A percentile compares a stretch with the other conserved stretches of the same genome.
phyloP scores from a whole-genome alignment of 2,888 invertebrate species.

The Caenorhabditis macrosperma region DNA sequence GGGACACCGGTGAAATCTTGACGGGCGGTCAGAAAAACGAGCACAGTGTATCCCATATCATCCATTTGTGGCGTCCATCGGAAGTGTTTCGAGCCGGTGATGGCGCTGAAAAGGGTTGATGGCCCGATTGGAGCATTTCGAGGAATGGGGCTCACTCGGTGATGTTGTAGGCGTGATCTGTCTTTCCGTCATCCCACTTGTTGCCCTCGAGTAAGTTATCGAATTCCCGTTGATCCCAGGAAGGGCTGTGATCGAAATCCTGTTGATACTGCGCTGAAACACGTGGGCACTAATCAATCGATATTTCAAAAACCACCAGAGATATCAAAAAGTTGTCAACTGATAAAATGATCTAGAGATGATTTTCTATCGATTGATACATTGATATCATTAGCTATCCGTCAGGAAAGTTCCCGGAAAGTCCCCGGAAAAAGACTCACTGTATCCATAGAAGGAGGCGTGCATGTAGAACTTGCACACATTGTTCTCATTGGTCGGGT shows the following conservation, averaged over 20 bases:
- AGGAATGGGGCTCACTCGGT: constrained; percentile 24
- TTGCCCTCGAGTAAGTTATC: constrained; percentile 39
- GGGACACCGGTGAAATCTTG: constrained; percentile 43
- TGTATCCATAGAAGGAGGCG: constrained; percentile 43
- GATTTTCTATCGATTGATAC: not conserved
- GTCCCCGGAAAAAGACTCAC: not conserved
- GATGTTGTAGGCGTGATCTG: constrained; percentile 39
- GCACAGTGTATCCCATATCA: constrained; percentile 39
- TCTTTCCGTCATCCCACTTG: constrained; percentile 41
- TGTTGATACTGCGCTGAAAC: constrained; percentile 41
- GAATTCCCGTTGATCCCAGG: constrained; percentile 30
- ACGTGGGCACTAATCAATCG: too few relatives aligned
- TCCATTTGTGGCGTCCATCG: constrained; percentile 31
- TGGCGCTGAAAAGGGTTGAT: constrained; percentile 41
- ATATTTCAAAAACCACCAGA: too few relatives aligned
- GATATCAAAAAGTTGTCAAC: too few relatives aligned
- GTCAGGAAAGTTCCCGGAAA: not conserved
- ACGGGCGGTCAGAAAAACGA: constrained; percentile 47
- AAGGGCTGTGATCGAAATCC: constrained; percentile 24
- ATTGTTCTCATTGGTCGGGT: constrained; percentile 22
- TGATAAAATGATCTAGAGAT: too few relatives aligned
- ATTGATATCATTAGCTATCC: too few relatives aligned
- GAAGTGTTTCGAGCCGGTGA: constrained; percentile 28
- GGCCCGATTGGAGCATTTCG: too few relatives aligned
- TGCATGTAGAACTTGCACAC: constrained; percentile 41